phyloP scores from a whole-genome alignment of 2,888 invertebrate species.

The Brenthis daphne region DNA sequence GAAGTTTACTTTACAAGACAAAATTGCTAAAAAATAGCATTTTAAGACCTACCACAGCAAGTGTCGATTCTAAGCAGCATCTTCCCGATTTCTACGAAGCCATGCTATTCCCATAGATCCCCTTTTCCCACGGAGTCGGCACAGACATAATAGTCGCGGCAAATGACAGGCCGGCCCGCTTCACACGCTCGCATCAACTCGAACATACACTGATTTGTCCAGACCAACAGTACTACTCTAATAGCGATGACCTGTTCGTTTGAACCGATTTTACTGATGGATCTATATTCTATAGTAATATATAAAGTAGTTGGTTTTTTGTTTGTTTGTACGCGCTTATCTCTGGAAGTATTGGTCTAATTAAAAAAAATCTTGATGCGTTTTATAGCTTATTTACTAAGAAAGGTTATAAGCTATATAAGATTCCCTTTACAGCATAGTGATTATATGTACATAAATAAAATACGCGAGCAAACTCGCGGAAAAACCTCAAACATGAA shows the following conservation, averaged over 20 bases:
- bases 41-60: too few relatives aligned
- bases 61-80: not conserved
- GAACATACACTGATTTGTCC: slow-evolving; percentile 33
- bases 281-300: not conserved
- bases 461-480: too few relatives aligned
- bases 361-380: too few relatives aligned
- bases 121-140: slow-evolving; percentile 47
- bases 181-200: slow-evolving; percentile 48
- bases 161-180: slow-evolving; percentile 54
- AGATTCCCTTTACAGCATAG: too few relatives aligned
- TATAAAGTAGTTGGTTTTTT: not conserved
- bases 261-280: slow-evolving; percentile 1
- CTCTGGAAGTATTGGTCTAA: too few relatives aligned
- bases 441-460: too few relatives aligned
- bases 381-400: too few relatives aligned
- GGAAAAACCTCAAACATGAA: too few relatives aligned
- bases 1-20: not conserved
- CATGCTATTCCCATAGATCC: slow-evolving; percentile 39
- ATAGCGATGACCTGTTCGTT: slow-evolving; percentile 27
- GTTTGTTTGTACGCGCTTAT: not conserved
- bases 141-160: slow-evolving; percentile 44
- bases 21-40: too few relatives aligned
- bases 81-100: slow-evolving; percentile 16
- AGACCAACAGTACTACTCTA: slow-evolving; percentile 31
- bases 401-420: too few relatives aligned